Percentiles rank a stretch among this genome's conserved stretches.
These are phyloP conservation scores for Ophion ellenae DNA, from an alignment of 2,888 invertebrate genomes.

Conservation along the genomic window DNA sequence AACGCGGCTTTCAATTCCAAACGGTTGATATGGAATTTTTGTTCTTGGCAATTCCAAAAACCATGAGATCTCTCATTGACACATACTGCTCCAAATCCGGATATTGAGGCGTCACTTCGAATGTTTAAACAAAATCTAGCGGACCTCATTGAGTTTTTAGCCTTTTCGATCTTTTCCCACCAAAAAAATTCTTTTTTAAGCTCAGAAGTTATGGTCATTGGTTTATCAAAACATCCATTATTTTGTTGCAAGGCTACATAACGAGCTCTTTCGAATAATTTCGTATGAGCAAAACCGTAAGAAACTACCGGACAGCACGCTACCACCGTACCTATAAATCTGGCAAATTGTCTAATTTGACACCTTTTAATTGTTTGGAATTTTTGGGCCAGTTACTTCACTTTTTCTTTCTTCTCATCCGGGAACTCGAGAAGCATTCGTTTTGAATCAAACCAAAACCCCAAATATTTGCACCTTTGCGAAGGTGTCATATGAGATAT, in stretches of 20 bases:
- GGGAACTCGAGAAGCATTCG: slow-evolving; percentile 15
- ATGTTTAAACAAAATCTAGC: not conserved
- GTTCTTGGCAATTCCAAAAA: slow-evolving; percentile 48
- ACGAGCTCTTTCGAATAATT: slow-evolving; percentile 38
- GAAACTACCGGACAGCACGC: slow-evolving; percentile 22
- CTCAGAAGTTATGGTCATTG: not conserved
- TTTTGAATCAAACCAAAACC: slow-evolving; percentile 46
- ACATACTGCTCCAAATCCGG: slow-evolving; percentile 33
- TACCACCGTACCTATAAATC: slow-evolving; percentile 20
- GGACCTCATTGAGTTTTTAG: slow-evolving; percentile 5
- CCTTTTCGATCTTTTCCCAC: not conserved
- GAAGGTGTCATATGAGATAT: slow-evolving; percentile 16
- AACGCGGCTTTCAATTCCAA: slow-evolving; percentile 58
- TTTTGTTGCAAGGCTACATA: slow-evolving; percentile 24
- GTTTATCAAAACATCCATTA: slow-evolving; percentile 16
- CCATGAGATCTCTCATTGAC: slow-evolving; percentile 28
- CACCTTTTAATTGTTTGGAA: slow-evolving; percentile 2
- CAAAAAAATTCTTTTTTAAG: slow-evolving; percentile 28
- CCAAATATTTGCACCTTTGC: slow-evolving; percentile 32
- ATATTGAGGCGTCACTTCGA: slow-evolving; percentile 11
- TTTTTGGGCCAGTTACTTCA: slow-evolving; percentile 7
- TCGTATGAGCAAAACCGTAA: slow-evolving; percentile 40
- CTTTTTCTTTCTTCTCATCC: slow-evolving; percentile 6
- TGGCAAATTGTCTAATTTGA: slow-evolving; percentile 26
- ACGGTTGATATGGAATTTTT: slow-evolving; percentile 47